These are phyloP conservation scores for Ictalurus punctatus DNA, from an alignment of 2,113 vertebrate species.

Conservation along the genomic window DNA sequence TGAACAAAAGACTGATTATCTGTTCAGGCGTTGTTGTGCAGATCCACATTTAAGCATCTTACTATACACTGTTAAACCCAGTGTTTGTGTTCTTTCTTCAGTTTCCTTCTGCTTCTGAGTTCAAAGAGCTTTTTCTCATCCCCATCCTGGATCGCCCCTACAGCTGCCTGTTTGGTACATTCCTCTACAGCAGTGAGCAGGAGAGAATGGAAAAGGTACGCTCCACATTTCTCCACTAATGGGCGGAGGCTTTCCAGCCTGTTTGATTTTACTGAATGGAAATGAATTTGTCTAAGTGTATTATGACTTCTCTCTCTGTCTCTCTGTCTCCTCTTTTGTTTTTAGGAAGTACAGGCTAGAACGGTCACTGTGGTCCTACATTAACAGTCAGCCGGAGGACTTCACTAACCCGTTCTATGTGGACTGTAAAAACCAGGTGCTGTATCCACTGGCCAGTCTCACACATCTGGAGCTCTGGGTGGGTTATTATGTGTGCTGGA, in stretches of 20 bases:
- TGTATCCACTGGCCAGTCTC: conserved; percentile 88
- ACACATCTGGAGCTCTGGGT: conserved; percentile 93
- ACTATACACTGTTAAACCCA: not conserved
- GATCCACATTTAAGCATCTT: not conserved
- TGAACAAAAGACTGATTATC: not conserved
- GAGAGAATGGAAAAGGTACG: conserved; percentile 82
- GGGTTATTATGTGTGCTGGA: conserved; percentile 92
- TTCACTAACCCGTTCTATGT: conserved; percentile 95
- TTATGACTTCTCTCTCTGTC: not conserved
- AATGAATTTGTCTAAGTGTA: not conserved
- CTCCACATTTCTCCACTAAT: not conserved
- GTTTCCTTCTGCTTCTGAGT: too few species aligned
- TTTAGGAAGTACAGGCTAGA: conserved; percentile 81
- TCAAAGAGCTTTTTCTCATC: conserved; percentile 93
- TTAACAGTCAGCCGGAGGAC: conserved; percentile 91
- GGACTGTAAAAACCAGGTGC: conserved; percentile 88
- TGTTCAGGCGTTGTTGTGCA: not conserved
- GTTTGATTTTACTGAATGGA: not conserved
- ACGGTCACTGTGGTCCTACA: conserved; percentile 92
- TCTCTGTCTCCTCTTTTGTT: not conserved
- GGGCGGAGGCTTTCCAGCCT: not conserved
- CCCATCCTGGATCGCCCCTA: conserved; percentile 94
- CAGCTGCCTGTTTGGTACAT: conserved; percentile 96
- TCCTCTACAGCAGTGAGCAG: conserved; percentile 91
- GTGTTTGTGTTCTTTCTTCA: too few species aligned